Evolutionary conservation across 2,113 vertebrate species (phyloP).

Genomic region (Silurus asotus): DNA sequence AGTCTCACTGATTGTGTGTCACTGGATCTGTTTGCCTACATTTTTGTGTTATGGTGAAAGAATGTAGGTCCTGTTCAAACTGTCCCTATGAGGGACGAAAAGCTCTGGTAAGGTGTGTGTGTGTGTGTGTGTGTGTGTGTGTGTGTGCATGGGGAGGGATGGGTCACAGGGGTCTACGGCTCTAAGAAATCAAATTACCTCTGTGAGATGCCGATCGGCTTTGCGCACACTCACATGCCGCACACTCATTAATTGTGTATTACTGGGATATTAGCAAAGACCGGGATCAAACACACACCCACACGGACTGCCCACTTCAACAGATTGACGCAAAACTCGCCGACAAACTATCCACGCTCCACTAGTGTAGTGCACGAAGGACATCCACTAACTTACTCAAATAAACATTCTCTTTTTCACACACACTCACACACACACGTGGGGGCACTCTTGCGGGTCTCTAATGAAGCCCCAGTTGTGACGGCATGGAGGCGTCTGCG

Average conservation of each 20-base stretch:
- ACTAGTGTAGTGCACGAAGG: constrained; percentile 41
- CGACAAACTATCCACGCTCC: constrained; percentile 48
- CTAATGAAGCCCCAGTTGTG: constrained; percentile 99
- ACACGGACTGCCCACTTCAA: constrained; percentile 18
- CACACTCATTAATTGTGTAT: constrained; percentile 53
- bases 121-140: too few species aligned
- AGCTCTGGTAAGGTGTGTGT: constrained; percentile 77
- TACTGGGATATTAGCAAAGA: constrained; percentile 48
- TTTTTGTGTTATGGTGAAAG: constrained; percentile 74
- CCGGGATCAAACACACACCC: constrained; percentile 12
- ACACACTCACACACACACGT: constrained; percentile 48
- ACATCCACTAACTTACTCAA: constrained; percentile 28
- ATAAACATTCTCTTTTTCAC: constrained; percentile 32
- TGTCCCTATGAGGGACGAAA: constrained; percentile 82
- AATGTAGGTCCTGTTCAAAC: constrained; percentile 87
- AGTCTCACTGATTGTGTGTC: constrained; percentile 16
- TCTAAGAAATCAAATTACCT: constrained; percentile 93
- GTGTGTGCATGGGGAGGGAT: too few species aligned
- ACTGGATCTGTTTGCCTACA: constrained; percentile 12
- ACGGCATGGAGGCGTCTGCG: constrained; percentile 87
- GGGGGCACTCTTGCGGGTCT: constrained; percentile 84
- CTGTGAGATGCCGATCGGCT: constrained; percentile 85
- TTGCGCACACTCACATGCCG: constrained; percentile 45
- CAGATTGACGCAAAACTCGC: constrained; percentile 49
- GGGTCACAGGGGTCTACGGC: constrained; percentile 78